Conservation (phyloP, 2,888 invertebrate genomes). For the Hypsopygia costalis region DNA sequence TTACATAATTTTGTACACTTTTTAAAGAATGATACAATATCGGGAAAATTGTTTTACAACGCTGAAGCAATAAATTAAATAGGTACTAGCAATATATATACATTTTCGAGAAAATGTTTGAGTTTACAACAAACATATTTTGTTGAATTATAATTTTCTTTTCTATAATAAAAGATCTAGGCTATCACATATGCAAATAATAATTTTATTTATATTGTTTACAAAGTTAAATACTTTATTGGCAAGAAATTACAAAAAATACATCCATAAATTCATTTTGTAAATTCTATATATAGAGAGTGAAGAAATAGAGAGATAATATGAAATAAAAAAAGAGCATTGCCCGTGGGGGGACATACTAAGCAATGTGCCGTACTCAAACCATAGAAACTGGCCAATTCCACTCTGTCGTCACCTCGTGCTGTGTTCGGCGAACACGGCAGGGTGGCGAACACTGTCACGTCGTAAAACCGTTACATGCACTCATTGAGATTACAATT, state of each 20-base stretch:
- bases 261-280: conserved; percentile 55
- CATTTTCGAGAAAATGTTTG: conserved; percentile 45
- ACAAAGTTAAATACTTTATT: conserved; percentile 66
- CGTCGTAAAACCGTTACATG: conserved; percentile 28
- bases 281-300: conserved; percentile 65
- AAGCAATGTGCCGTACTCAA: conserved; percentile 71
- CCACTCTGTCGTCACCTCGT: conserved; percentile 49
- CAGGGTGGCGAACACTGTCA: conserved; percentile 47
- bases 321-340: conserved; percentile 30
- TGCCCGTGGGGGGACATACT: conserved; percentile 48
- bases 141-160: conserved; percentile 39
- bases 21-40: conserved; percentile 31
- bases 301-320: conserved; percentile 66
- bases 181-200: conserved; percentile 69
- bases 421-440: conserved; percentile 66
- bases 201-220: conserved; percentile 53
- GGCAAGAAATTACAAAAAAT: conserved; percentile 70
- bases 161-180: conserved; percentile 67
- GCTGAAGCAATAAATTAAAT: conserved; percentile 48
- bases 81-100: conserved; percentile 47
- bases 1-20: conserved; percentile 69
- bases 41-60: conserved; percentile 10
- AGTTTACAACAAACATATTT: conserved; percentile 16
- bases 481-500: conserved; percentile 75
- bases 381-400: conserved; percentile 59